Evolutionary conservation across 2,888 invertebrate species (phyloP), one percentile per base, ranked within the genome.

Genomic region (Acanthosepion esculentum): DNA sequence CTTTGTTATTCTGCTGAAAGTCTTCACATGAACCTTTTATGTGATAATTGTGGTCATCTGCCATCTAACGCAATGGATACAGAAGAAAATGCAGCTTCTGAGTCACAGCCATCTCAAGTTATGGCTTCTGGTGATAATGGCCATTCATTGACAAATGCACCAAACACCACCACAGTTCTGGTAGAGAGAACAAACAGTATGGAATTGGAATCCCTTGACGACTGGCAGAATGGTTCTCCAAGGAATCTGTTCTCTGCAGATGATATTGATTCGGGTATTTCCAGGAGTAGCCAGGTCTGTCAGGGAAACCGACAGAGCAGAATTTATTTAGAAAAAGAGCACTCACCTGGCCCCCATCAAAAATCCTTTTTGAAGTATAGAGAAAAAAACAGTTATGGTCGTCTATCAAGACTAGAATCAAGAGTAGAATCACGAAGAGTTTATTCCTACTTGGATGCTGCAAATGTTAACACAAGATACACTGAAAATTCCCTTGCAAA

Each of bases 1-100:
- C 97, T 96, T 95, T 97, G 96, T 95, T 97, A 97, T 95, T 97
- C 97, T 12, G 95, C 96, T n/a, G 96, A 78, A 5, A 78, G n/a
- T 15, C 78, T 78, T 78, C n/a, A 97, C 33, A 96, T 96, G 41
- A 97, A 97, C 94, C 95, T 95, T 48, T 96, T 96, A 95, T 97
- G 97, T 95, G 97, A 97, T 55, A 97, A 97, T 4, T 97, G 96
- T 92, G 94, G 95, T 41, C 95, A 95, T 78, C 94, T 96, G 94
- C 95, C 95, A 29, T 95, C 94, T 48, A 95, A 95, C 0, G 94
- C 94, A 20, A 94, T 95, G 48, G 94, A 95, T 48, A 91, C 91
- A 23, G 59, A 91, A 26, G 95, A 95, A 59, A 53, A 50, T 50
- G 6, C 15, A 78, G 78, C 4, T 78, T 33, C 78, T 33, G n/a